Evolutionary conservation across 2,113 vertebrate genomes (phyloP).

Genomic region (Orientallactaga bullata): DNA sequence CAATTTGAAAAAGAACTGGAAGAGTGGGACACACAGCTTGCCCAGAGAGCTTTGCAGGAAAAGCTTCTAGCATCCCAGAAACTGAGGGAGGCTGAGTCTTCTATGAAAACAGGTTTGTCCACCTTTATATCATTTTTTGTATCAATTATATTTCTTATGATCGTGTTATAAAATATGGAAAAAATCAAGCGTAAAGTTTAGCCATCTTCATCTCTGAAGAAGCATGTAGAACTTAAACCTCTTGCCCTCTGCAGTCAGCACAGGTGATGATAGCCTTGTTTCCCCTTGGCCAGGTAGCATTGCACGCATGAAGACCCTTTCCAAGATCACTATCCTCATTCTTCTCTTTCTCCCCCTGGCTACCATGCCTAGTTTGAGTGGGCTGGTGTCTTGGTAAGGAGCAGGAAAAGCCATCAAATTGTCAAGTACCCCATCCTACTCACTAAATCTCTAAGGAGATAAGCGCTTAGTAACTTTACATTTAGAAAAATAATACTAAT

Average conservation of each 20-base stretch:
- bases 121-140: constrained; percentile 18
- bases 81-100: constrained; percentile 86
- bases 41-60: constrained; percentile 94
- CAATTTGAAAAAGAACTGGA: constrained; percentile 95
- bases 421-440: not conserved
- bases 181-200: not conserved
- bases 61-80: constrained; percentile 89
- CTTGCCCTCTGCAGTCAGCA: not conserved
- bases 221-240: constrained; percentile 1
- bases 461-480: not conserved
- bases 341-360: not conserved
- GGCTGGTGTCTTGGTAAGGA: not conserved
- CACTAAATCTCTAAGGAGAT: not conserved
- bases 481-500: not conserved
- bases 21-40: constrained; percentile 94
- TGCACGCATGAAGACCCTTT: not conserved
- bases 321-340: not conserved
- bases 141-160: not conserved
- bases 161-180: constrained; percentile 20
- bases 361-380: not conserved
- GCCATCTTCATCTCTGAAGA: not conserved
- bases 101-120: constrained; percentile 86
- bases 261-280: not conserved
- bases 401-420: not conserved
- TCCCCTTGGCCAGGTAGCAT: not conserved